Percentiles rank a stretch among this genome's conserved stretches.
These are phyloP conservation scores for Tenebrosternarchus preto DNA, from an alignment of 2,113 vertebrate genomes.

Conservation along the genomic window DNA sequence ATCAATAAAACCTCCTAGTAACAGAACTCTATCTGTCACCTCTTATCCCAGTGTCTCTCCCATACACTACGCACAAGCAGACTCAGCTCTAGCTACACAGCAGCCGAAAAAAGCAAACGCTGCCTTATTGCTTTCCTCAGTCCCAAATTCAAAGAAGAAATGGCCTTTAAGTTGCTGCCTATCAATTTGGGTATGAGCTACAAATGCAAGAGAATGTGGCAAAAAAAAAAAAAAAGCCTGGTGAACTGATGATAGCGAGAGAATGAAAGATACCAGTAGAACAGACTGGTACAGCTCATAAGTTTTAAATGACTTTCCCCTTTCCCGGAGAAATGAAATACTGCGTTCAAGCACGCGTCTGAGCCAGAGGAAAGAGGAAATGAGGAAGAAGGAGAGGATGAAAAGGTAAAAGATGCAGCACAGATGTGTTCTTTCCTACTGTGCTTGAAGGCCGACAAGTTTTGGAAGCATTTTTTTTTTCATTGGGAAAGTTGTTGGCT, in stretches of 20 bases:
- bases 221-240: not conserved
- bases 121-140: slow-evolving; percentile 1
- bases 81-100: slow-evolving; percentile 1
- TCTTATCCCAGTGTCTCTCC: not conserved
- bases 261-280: slow-evolving; percentile 16
- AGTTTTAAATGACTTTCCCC: slow-evolving; percentile 23
- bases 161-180: slow-evolving; percentile 18
- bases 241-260: not conserved
- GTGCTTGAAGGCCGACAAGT: slow-evolving; percentile 4
- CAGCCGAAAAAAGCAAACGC: slow-evolving; percentile 7
- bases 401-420: slow-evolving; percentile 21
- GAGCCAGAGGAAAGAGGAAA: not conserved
- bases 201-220: slow-evolving; percentile 9
- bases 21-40: not conserved
- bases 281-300: slow-evolving; percentile 24
- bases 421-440: not conserved
- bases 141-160: slow-evolving; percentile 17
- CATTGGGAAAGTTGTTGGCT: slow-evolving; percentile 4
- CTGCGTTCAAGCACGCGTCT: slow-evolving; percentile 11
- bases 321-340: slow-evolving; percentile 18
- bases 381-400: not conserved
- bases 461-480: slow-evolving; percentile 3
- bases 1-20: not conserved
- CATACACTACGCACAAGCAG: not conserved
- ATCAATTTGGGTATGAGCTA: slow-evolving; percentile 14